These are phyloP conservation scores for Branchellion lobata DNA, from an alignment of 2,888 invertebrate species.

Conservation along the genomic window DNA sequence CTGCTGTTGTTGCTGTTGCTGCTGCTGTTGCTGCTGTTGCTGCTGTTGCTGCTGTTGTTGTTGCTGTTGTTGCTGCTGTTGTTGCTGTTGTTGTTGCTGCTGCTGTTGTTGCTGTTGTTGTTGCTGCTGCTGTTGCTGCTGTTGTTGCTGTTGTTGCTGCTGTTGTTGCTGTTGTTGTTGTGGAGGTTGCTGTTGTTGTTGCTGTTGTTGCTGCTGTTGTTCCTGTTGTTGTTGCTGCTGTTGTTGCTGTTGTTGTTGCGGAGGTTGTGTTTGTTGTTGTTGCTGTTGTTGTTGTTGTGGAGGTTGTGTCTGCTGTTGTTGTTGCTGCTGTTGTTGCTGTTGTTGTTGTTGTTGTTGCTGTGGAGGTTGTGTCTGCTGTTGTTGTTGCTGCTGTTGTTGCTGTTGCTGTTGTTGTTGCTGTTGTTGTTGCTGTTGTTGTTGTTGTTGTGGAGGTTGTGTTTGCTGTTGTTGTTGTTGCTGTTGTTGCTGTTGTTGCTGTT, in stretches of 20 bases:
- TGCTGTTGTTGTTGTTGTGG: neutral
- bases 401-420: conserved; percentile 34
- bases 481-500: conserved; percentile 43
- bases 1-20: conserved; percentile 35
- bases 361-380: conserved; percentile 27
- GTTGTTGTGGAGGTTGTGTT: conserved; percentile 33
- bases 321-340: conserved; percentile 40
- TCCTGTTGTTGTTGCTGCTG: conserved; percentile 11
- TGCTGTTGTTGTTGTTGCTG: conserved; percentile 43
- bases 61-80: conserved; percentile 28
- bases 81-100: conserved; percentile 31
- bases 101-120: conserved; percentile 16
- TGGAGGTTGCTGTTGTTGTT: conserved; percentile 28
- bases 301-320: conserved; percentile 24
- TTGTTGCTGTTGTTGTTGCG: conserved; percentile 12
- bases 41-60: conserved; percentile 32
- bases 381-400: conserved; percentile 23
- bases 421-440: conserved; percentile 41
- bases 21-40: conserved; percentile 7
- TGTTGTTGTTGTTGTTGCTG: conserved; percentile 41
- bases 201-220: conserved; percentile 33
- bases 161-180: conserved; percentile 38
- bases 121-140: conserved; percentile 8
- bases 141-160: conserved; percentile 20
- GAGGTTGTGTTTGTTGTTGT: conserved; percentile 16